Evolutionary conservation across 2,888 invertebrate species (phyloP), one percentile per base, ranked within the genome.

Genomic region (Leucoma salicis): DNA sequence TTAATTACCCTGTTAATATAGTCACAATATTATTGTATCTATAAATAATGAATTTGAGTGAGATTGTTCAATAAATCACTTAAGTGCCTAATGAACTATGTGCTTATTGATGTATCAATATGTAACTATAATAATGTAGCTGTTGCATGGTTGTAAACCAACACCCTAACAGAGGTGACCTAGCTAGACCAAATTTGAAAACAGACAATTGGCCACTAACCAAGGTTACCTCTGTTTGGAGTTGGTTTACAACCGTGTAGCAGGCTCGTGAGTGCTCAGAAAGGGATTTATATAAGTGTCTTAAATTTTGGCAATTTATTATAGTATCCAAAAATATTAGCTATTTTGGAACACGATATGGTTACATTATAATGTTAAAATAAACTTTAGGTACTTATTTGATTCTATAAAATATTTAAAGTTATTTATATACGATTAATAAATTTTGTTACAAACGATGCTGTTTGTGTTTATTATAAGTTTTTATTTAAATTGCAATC

Each of bases 351-450:
- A n/a, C n/a, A n/a, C n/a, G n/a, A n/a, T n/a, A n/a, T n/a, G n/a
- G n/a, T n/a, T n/a, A n/a, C n/a, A n/a, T n/a, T n/a, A n/a, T n/a
- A n/a, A n/a, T n/a, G n/a, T n/a, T n/a, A n/a, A n/a, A n/a, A n/a
- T n/a, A n/a, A n/a, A n/a, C n/a, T n/a, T n/a, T n/a, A n/a, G n/a
- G n/a, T n/a, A n/a, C n/a, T n/a, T n/a, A n/a, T n/a, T n/a, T n/a
- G n/a, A n/a, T n/a, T n/a, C n/a, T 66, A 53, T 70, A 61, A 62
- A 65, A 57, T 58, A 46, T 45, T 28, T 39, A 60, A 59, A 50
- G 57, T n/a, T 77, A 74, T 73, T 74, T 75, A 76, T 75, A 70
- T 71, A 70, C 52, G 14, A 55, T 50, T 39, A 74, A 74, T 74
- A 70, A 61, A 77, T 70, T 74, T 80, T 79, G 67, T 76, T 78